Percentiles rank a stretch among this genome's conserved stretches.
Evolutionary conservation across 2,113 vertebrate genomes (phyloP).

Genomic region (Laticauda laticaudata): DNA sequence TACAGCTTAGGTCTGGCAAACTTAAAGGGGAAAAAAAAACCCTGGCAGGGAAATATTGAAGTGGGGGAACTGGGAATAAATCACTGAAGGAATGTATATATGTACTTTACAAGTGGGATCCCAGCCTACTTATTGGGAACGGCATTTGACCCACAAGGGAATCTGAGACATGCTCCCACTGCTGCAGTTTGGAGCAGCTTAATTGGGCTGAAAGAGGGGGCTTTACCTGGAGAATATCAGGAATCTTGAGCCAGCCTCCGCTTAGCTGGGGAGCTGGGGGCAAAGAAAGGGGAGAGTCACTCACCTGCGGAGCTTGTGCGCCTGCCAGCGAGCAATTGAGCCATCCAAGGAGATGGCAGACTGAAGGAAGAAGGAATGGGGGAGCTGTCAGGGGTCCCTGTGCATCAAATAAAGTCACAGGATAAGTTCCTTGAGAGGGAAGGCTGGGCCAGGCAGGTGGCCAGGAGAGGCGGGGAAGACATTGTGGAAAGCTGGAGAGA

Average conservation of each 20-base stretch:
- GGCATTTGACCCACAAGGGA: background rate
- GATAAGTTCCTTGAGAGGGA: background rate
- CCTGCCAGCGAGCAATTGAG: background rate
- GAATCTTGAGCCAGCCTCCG: background rate
- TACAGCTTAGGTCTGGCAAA: background rate
- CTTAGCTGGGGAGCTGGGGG: background rate
- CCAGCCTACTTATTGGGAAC: background rate
- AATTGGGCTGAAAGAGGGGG: background rate
- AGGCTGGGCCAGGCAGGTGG: background rate
- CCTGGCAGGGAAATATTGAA: background rate
- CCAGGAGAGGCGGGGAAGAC: background rate
- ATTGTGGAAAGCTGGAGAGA: fast-evolving
- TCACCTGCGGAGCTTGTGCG: background rate
- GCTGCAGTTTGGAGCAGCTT: background rate
- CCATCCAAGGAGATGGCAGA: background rate
- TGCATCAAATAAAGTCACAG: background rate
- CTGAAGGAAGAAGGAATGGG: background rate
- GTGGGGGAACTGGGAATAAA: background rate
- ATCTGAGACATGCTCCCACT: background rate
- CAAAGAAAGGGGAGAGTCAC: background rate
- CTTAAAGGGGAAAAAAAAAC: background rate
- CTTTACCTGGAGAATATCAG: background rate
- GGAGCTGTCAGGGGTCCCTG: background rate
- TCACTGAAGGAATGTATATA: background rate
- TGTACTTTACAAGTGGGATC: background rate